phyloP scores from a whole-genome alignment of 2,113 vertebrate species.

The Gnathonemus echidnorhynchus region DNA sequence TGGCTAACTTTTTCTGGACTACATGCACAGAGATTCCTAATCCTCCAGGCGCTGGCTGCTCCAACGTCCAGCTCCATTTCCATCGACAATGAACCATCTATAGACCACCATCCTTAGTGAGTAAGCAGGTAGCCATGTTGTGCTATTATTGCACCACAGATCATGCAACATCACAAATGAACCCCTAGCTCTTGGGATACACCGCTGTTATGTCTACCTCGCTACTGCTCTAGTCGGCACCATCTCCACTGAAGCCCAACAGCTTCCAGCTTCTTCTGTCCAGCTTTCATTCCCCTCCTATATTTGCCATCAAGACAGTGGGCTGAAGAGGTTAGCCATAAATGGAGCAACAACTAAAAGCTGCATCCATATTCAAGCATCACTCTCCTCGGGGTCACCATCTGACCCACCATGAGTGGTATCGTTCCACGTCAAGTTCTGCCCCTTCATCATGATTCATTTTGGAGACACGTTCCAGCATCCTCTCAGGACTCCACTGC shows the following conservation, averaged over 20 bases:
- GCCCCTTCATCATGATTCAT: background rate
- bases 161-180: background rate
- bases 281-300: background rate
- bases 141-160: slow-evolving; percentile 6
- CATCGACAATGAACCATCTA: background rate
- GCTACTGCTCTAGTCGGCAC: background rate
- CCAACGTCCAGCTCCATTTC: background rate
- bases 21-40: background rate
- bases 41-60: background rate
- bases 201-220: background rate
- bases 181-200: slow-evolving; percentile 12
- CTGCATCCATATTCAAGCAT: background rate
- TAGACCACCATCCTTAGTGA: background rate
- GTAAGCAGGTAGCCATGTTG: background rate
- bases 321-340: background rate
- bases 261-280: background rate
- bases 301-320: background rate
- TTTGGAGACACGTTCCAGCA: background rate
- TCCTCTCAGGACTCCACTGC: background rate
- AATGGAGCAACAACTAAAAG: background rate
- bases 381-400: background rate
- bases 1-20: background rate
- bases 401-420: background rate
- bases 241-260: background rate
- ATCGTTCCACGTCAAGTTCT: background rate